These are phyloP conservation scores for Atta texana DNA, from an alignment of 1,140 invertebrate genomes.

Conservation along the genomic window DNA sequence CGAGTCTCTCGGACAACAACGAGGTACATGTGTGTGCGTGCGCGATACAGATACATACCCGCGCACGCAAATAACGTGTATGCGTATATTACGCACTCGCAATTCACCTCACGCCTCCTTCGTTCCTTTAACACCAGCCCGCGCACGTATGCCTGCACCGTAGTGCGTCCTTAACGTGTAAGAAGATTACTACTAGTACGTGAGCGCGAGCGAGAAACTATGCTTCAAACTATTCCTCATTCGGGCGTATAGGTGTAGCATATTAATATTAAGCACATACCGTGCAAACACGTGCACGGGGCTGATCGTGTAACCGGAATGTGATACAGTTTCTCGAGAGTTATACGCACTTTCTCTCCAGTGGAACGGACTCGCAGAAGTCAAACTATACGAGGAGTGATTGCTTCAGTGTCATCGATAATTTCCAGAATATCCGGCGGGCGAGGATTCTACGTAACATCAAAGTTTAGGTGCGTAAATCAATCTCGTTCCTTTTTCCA, in stretches of 20 bases:
- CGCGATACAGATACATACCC: not conserved
- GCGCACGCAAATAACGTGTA: constrained; percentile 22
- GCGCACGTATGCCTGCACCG: constrained; percentile 56
- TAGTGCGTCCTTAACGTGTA: constrained; percentile 61
- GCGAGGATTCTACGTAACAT: not conserved
- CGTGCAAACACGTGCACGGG: constrained; percentile 41
- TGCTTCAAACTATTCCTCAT: constrained; percentile 54
- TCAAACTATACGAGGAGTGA: constrained; percentile 20
- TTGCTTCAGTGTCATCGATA: constrained; percentile 44
- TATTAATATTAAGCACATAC: constrained; percentile 43
- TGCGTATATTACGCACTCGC: constrained; percentile 43
- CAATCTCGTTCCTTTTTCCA: not conserved
- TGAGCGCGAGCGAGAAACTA: constrained; percentile 44
- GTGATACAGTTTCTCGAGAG: not conserved
- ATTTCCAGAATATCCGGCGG: constrained; percentile 21
- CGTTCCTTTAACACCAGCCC: constrained; percentile 41
- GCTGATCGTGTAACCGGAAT: not conserved
- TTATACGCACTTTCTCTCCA: constrained; percentile 27
- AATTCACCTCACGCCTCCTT: constrained; percentile 68
- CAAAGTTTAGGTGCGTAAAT: not conserved
- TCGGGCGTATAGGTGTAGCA: not conserved
- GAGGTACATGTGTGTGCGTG: not conserved
- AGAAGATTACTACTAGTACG: constrained; percentile 67
- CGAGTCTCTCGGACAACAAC: not conserved
- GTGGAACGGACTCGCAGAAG: constrained; percentile 5